Conservation (phyloP, 2,888 invertebrate genomes). For the Agonopterix subpropinquella region DNA sequence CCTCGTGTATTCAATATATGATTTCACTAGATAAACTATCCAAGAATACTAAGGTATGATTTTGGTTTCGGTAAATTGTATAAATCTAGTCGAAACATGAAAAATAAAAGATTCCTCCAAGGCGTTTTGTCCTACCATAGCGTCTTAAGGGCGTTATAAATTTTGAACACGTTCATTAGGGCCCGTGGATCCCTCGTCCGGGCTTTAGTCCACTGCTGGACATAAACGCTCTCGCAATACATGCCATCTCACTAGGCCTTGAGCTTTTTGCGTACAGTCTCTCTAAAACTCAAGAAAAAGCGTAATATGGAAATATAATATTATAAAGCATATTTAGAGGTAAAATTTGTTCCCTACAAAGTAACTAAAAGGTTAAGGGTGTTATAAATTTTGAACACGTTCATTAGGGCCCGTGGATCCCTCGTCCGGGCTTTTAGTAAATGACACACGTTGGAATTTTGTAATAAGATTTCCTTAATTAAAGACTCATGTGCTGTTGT, state of each 20-base stretch:
- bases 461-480: constrained; percentile 72
- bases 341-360: constrained; percentile 45
- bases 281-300: too few relatives aligned
- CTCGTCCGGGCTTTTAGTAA: constrained; percentile 55
- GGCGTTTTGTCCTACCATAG: too few relatives aligned
- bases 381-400: constrained; percentile 70
- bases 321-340: constrained; percentile 11
- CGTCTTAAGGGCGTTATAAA: constrained; percentile 70
- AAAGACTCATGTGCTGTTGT: constrained; percentile 34
- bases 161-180: constrained; percentile 70
- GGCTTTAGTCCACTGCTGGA: constrained; percentile 30
- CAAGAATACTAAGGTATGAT: too few relatives aligned
- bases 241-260: too few relatives aligned
- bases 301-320: too few relatives aligned
- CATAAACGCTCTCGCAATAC: too few relatives aligned
- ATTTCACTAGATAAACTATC: too few relatives aligned
- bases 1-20: too few relatives aligned
- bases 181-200: constrained; percentile 43
- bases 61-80: too few relatives aligned
- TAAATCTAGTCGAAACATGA: too few relatives aligned
- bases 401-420: constrained; percentile 58
- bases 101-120: too few relatives aligned
- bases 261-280: too few relatives aligned
- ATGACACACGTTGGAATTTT: constrained; percentile 70
- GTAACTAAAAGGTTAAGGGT: constrained; percentile 60